Conservation (phyloP, 92 coral and sea anemone genomes). For the Umimayanthus chanpuru region DNA sequence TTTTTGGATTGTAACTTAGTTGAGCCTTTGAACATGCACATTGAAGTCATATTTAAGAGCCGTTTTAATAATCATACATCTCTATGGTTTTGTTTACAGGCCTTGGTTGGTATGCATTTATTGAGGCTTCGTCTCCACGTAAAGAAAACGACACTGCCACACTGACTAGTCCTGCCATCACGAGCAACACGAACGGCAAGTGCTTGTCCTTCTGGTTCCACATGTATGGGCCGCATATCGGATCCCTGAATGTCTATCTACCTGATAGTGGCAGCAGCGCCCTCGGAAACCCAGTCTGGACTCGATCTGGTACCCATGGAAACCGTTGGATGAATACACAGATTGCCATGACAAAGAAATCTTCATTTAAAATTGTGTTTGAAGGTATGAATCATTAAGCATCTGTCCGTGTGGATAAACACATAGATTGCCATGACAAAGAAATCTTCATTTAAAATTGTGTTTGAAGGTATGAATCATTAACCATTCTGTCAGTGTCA, state of each 20-base stretch:
- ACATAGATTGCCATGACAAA: constrained; percentile 30
- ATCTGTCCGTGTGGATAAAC: no score
- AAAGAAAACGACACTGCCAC: constrained; percentile 92
- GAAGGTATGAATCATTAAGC: constrained; percentile 48
- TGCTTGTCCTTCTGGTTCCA: constrained; percentile 96
- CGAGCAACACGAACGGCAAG: constrained; percentile 52
- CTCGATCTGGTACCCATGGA: constrained; percentile 86
- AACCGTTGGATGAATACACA: constrained; percentile 85
- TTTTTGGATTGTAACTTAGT: no score
- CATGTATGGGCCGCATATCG: constrained; percentile 97
- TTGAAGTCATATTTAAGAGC: neutral
- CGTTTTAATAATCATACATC: neutral
- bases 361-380: constrained; percentile 74
- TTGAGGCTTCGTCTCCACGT: constrained; percentile 90
- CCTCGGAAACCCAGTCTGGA: constrained; percentile 84
- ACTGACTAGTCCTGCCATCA: constrained; percentile 64
- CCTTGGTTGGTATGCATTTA: constrained; percentile 87
- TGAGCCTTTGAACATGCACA: neutral
- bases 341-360: constrained; percentile 61
- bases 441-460: constrained; percentile 65
- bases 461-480: constrained; percentile 64
- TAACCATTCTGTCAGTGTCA: no score
- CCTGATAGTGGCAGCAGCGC: constrained; percentile 56
- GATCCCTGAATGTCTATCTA: constrained; percentile 74
- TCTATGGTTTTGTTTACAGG: constrained; percentile 53